Conservation (phyloP, 2,888 invertebrate genomes). For the Sarcophaga caerulescens region DNA sequence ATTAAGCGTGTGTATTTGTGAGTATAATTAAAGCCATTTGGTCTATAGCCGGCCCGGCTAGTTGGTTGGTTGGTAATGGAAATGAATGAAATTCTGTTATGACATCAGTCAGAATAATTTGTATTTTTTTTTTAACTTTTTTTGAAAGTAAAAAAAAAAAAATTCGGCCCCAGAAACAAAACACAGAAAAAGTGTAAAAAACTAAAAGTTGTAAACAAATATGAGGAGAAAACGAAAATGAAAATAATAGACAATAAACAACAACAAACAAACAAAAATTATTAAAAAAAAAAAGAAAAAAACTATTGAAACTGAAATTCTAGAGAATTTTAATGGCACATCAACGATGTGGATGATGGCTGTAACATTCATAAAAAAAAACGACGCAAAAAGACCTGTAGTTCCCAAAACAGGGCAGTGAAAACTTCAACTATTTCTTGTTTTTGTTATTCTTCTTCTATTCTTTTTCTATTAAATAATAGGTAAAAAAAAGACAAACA, state of each 20-base stretch:
- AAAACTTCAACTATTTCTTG: too few relatives aligned
- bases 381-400: background rate
- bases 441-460: background rate
- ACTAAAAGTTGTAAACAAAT: conserved; percentile 78
- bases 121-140: conserved; percentile 14
- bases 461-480: too few relatives aligned
- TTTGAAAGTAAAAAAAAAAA: conserved; percentile 65
- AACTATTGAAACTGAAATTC: conserved; percentile 21
- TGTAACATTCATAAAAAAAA: background rate
- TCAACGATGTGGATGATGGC: background rate
- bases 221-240: conserved; percentile 76
- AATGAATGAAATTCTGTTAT: conserved; percentile 18
- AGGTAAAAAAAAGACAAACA: background rate
- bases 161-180: background rate
- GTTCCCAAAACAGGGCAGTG: background rate
- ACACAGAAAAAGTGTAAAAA: conserved; percentile 58
- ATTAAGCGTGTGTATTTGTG: background rate
- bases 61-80: background rate
- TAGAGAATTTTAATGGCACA: conserved; percentile 7
- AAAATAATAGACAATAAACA: conserved; percentile 61
- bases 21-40: background rate
- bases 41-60: background rate
- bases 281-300: background rate
- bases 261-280: background rate
- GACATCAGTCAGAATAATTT: conserved; percentile 47